A percentile compares a stretch with the other conserved stretches of the same genome.
Evolutionary conservation across 2,888 invertebrate genomes (phyloP).

Genomic region (Carabus problematicus): DNA sequence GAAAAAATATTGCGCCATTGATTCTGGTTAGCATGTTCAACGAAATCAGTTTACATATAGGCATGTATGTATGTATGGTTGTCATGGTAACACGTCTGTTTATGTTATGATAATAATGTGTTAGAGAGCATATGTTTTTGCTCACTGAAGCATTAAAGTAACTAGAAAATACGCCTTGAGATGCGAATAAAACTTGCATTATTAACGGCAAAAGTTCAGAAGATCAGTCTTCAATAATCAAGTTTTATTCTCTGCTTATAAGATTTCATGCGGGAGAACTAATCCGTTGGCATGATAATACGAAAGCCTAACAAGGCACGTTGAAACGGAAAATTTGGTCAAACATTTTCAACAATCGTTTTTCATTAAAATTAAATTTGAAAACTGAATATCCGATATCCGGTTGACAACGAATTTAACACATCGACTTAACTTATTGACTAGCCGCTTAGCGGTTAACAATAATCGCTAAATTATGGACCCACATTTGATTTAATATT

Average conservation of each 20-base stretch:
- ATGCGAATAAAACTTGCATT: conserved; percentile 39
- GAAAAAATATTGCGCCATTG: conserved; percentile 34
- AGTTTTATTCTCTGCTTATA: conserved; percentile 33
- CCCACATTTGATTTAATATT: conserved; percentile 33
- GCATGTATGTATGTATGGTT: conserved; percentile 1
- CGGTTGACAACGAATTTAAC: conserved; percentile 13
- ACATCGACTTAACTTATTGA: conserved; percentile 36
- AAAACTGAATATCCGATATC: conserved; percentile 13
- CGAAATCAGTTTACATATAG: neutral
- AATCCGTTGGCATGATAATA: conserved; percentile 18
- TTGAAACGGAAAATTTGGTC: conserved; percentile 37
- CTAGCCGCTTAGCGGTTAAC: conserved; percentile 37
- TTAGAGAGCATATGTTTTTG: conserved; percentile 3
- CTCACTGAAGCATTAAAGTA: neutral
- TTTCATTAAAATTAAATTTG: neutral
- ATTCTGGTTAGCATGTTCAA: neutral
- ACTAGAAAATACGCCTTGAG: neutral
- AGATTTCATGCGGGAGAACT: conserved; percentile 6
- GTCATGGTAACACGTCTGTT: conserved; percentile 1
- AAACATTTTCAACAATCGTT: conserved; percentile 12
- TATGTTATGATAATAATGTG: conserved; percentile 8
- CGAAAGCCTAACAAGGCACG: conserved; percentile 40
- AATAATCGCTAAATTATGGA: conserved; percentile 41
- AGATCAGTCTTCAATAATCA: conserved; percentile 39
- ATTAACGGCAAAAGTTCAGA: conserved; percentile 26